Evolutionary conservation across 2,888 invertebrate genomes (phyloP), one percentile per base, ranked within the genome.

Genomic region (Helleia helle): DNA sequence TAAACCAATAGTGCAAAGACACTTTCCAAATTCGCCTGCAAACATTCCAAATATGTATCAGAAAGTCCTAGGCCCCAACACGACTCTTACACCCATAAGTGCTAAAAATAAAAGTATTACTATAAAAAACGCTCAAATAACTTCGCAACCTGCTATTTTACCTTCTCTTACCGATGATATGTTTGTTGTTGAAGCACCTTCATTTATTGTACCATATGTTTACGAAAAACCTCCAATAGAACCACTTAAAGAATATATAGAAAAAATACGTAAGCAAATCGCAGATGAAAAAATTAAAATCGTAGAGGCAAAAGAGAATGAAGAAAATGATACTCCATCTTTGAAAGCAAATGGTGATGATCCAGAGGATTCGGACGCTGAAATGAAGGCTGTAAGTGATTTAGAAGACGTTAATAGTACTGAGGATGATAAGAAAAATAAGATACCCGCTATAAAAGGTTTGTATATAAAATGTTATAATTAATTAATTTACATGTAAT

Each of bases 171-270:
- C 95, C 12, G 95, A 96, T 65, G 95, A 96, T 57, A 95, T 95
- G 92, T 95, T 92, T 68, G 95, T 96, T 7, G 92, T 96, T 6
- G 95, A 96, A 72, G 95, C 95, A 17, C 95, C 96, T 4, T 95
- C 95, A 13, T 95, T 96, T 64, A 95, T 96, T 63, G 95, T 96
- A 53, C 96, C 96, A 34, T 96, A 96, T 67, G 94, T 96, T 13
- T 95, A 95, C 72, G 95, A 96, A 67, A 95, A 95, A 66, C 94
- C 95, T 6, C 94, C 95, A 1, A 70, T 91, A 3, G 90, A 91
- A 57, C 91, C 92, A 42, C 87, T 95, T 48, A 91, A 90, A 63
- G 90, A 92, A 50, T 91, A 91, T 64, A 88, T 93, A 18, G 84
- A 84, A 24, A 86, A 87, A 54, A 75, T 91, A 47, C 89, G 88